Evolutionary conservation across 2,797 vertebrate species (phyloP).

Genomic region (Apodemus agrarius): DNA sequence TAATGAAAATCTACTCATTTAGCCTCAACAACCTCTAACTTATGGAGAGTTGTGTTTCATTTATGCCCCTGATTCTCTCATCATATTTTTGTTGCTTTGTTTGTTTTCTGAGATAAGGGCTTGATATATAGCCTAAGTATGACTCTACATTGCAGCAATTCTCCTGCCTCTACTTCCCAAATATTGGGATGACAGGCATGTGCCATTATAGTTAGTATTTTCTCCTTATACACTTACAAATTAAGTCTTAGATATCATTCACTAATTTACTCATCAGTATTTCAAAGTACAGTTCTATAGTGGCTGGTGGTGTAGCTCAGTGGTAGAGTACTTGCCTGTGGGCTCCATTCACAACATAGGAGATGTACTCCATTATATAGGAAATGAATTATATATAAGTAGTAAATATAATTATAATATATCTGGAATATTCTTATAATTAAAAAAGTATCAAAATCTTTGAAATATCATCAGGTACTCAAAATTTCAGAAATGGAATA

Average conservation of each 20-base stretch:
- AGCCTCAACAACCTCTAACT: background rate
- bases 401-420: no score
- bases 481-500: background rate
- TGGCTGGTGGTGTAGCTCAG: background rate
- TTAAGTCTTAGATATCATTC: background rate
- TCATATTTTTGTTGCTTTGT: background rate
- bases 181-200: background rate
- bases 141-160: background rate
- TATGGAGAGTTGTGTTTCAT: background rate
- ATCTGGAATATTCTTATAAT: no score
- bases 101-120: background rate
- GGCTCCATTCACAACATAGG: background rate
- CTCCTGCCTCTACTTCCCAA: background rate
- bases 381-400: background rate
- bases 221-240: background rate
- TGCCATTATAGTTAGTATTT: background rate
- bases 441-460: conserved; percentile 19
- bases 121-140: background rate
- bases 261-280: background rate
- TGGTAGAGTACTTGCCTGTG: background rate
- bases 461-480: background rate
- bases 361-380: background rate
- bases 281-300: conserved; percentile 1
- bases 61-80: background rate
- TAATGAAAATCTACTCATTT: no score